These are phyloP conservation scores for Hofmannophila pseudospretella DNA, from an alignment of 2,888 invertebrate species.

Conservation along the genomic window DNA sequence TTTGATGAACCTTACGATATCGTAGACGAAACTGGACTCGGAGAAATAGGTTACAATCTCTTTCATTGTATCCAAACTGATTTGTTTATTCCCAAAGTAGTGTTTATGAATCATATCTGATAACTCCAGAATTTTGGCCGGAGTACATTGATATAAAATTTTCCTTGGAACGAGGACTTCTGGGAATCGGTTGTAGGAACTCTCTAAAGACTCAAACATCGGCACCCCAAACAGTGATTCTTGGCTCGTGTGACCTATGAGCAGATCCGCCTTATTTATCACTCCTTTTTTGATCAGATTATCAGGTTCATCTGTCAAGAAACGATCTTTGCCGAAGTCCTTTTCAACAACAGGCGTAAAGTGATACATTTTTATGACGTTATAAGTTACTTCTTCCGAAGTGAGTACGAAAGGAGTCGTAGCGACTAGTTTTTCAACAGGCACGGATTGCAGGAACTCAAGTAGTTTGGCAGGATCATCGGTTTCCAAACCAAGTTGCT, in stretches of 20 bases:
- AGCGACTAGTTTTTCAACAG: constrained; percentile 21
- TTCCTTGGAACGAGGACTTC: constrained; percentile 29
- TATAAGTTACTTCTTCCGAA: constrained; percentile 28
- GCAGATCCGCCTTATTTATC: constrained; percentile 72
- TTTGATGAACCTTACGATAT: constrained; percentile 23
- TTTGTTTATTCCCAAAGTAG: constrained; percentile 24
- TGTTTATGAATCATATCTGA: constrained; percentile 21
- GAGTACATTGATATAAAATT: constrained; percentile 20
- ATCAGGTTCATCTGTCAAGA: constrained; percentile 22
- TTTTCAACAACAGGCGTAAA: constrained; percentile 35
- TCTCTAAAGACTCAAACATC: constrained; percentile 8
- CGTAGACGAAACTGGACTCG: constrained; percentile 21
- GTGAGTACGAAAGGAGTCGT: constrained; percentile 21
- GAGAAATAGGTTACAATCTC: constrained; percentile 22
- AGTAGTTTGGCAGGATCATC: constrained; percentile 11
- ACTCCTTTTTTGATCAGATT: constrained; percentile 40
- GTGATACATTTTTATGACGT: constrained; percentile 28
- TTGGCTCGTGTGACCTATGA: constrained; percentile 81
- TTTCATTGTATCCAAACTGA: constrained; percentile 18
- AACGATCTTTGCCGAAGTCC: constrained; percentile 25
- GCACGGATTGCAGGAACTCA: constrained; percentile 14
- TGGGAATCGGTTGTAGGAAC: constrained; percentile 18
- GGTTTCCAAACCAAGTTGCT: constrained; percentile 23
- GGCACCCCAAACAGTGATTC: constrained; percentile 64
- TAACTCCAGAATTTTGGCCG: constrained; percentile 20